Evolutionary conservation across 2,888 invertebrate genomes (phyloP).

Genomic region (Stictocephala bisonia): DNA sequence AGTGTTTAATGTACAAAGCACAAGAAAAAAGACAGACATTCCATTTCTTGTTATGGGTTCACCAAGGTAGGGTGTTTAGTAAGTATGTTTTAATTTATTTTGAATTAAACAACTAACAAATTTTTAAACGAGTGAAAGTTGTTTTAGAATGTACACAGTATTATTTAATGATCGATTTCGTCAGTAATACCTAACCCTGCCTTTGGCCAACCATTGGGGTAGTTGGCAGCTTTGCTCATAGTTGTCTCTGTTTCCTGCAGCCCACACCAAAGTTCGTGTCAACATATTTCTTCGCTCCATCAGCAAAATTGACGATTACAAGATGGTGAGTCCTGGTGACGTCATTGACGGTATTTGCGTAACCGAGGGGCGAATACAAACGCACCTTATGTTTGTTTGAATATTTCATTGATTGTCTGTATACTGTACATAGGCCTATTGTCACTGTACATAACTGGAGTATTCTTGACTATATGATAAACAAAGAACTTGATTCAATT

Average conservation of each 20-base stretch:
- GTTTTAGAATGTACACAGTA: too few relatives aligned
- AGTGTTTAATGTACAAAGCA: too few relatives aligned
- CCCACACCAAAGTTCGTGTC: conserved; percentile 87
- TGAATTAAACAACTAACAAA: too few relatives aligned
- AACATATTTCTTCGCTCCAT: conserved; percentile 97
- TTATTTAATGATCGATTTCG: too few relatives aligned
- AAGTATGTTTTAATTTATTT: too few relatives aligned
- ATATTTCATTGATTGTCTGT: conserved; percentile 42
- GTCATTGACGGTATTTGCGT: conserved; percentile 31
- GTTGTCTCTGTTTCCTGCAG: conserved; percentile 51
- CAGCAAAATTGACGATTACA: conserved; percentile 99
- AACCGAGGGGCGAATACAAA: conserved; percentile 27
- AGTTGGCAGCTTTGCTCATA: conserved; percentile 46
- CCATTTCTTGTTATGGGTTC: too few relatives aligned
- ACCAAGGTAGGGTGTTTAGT: too few relatives aligned
- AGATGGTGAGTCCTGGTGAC: conserved; percentile 88
- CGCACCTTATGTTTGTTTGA: conserved; percentile 35
- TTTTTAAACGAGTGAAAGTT: too few relatives aligned
- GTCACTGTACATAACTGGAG: conserved; percentile 45
- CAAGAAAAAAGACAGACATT: too few relatives aligned
- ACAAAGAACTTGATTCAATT: conserved; percentile 42
- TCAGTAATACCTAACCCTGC: too few relatives aligned
- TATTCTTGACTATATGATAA: conserved; percentile 5
- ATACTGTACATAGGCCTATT: conserved; percentile 46
- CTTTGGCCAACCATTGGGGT: conserved; percentile 34